Percentiles rank a stretch among this genome's conserved stretches.
Evolutionary conservation across 1,140 invertebrate genomes (phyloP).

Genomic region (Coelopa frigida): DNA sequence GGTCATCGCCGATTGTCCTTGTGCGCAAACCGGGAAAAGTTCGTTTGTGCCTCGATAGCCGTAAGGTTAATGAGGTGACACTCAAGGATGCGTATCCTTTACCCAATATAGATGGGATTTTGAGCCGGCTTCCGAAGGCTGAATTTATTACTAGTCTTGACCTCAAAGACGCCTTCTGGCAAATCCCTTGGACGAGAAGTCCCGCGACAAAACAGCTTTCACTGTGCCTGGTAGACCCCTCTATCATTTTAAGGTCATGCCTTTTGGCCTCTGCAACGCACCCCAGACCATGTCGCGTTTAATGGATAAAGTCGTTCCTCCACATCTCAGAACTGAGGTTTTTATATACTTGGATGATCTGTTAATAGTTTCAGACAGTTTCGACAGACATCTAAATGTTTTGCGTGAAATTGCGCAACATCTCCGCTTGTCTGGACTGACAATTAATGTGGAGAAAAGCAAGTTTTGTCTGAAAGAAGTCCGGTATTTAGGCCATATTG

Average conservation of each 20-base stretch:
- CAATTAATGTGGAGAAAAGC: constrained; percentile 22
- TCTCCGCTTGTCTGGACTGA: constrained; percentile 14
- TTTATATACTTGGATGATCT: constrained; percentile 16
- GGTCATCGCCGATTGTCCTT: too few species aligned
- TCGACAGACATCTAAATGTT: constrained; percentile 6
- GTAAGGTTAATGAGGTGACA: too few species aligned
- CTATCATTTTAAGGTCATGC: constrained; percentile 21
- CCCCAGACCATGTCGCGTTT: constrained; percentile 9
- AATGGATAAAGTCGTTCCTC: constrained; percentile 29
- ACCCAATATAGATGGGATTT: constrained; percentile 26
- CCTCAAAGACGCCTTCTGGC: constrained; percentile 12
- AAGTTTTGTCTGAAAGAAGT: constrained; percentile 20
- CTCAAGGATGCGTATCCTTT: constrained; percentile 25
- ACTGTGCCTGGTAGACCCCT: constrained; percentile 30
- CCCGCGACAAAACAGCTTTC: constrained; percentile 40
- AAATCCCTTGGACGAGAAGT: constrained; percentile 11
- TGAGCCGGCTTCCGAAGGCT: constrained; percentile 22
- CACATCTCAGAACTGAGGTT: constrained; percentile 25
- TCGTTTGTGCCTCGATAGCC: too few species aligned
- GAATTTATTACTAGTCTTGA: constrained; percentile 22
- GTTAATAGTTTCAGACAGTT: constrained; percentile 2
- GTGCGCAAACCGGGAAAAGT: too few species aligned
- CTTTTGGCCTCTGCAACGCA: constrained; percentile 20
- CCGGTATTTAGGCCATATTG: constrained; percentile 9
- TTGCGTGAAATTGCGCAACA: not conserved